Evolutionary conservation across 2,797 vertebrate species (phyloP).

Genomic region (Nyctalus aviator): DNA sequence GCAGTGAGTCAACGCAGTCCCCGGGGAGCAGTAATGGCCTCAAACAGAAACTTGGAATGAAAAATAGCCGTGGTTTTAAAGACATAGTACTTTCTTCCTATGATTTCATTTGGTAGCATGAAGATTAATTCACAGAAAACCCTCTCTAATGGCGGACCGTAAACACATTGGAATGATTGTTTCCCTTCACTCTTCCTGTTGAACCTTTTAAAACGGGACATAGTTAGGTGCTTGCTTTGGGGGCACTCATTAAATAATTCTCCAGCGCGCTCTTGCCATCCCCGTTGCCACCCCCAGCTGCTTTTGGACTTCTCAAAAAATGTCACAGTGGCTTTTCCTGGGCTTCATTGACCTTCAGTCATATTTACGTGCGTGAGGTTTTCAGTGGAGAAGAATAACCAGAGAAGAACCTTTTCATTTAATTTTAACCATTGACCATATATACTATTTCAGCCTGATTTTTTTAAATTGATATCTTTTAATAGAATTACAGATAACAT

Average conservation of each 20-base stretch:
- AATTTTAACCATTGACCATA: not conserved
- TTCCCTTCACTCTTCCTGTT: not conserved
- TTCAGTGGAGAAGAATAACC: conserved; percentile 28
- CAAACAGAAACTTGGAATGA: conserved; percentile 84
- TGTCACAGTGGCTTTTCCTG: not conserved
- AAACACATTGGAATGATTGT: not conserved
- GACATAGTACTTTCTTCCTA: conserved; percentile 79
- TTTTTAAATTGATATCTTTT: conserved; percentile 59
- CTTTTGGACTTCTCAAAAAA: not conserved
- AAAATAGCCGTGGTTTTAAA: conserved; percentile 85
- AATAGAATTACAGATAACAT: conserved; percentile 55
- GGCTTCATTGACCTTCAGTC: not conserved
- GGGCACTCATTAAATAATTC: not conserved
- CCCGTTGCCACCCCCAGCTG: not conserved
- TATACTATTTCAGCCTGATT: conserved; percentile 21
- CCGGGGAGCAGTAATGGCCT: conserved; percentile 85
- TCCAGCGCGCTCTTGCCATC: not conserved
- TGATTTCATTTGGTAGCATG: conserved; percentile 44
- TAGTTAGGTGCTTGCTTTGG: not conserved
- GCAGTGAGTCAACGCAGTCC: conserved; percentile 85
- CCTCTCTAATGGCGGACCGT: not conserved
- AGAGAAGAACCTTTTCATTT: conserved; percentile 1
- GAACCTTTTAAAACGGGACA: not conserved
- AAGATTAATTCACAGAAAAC: not conserved
- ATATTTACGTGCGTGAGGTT: not conserved